Conservation (phyloP, 2,797 vertebrate genomes). For the Helostoma temminkii region DNA sequence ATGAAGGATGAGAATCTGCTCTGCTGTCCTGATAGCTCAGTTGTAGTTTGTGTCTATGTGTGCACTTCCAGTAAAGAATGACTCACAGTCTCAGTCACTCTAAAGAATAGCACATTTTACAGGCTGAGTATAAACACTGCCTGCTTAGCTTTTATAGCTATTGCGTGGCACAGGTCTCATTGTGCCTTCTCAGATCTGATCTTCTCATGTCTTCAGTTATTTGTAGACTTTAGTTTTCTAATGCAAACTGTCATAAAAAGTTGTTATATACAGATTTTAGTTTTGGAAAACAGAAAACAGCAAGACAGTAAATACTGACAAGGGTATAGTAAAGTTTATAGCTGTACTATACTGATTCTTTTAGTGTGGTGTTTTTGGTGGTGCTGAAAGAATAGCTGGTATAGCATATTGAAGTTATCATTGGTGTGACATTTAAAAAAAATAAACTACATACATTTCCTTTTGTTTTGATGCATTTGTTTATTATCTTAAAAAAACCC, state of each 20-base stretch:
- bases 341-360: no score
- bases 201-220: neutral
- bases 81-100: slow-evolving; percentile 56
- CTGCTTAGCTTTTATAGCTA: neutral
- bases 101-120: slow-evolving; percentile 55
- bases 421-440: no score
- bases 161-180: slow-evolving; percentile 30
- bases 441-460: no score
- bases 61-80: slow-evolving; percentile 63
- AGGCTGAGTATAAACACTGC: slow-evolving; percentile 31
- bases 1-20: slow-evolving; percentile 2
- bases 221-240: neutral
- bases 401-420: no score
- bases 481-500: no score
- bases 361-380: neutral
- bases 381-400: no score
- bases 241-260: neutral
- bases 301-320: neutral
- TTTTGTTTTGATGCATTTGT: no score
- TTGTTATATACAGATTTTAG: no score
- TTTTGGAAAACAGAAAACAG: neutral
- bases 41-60: slow-evolving; percentile 14
- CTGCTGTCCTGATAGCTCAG: slow-evolving; percentile 7
- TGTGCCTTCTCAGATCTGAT: slow-evolving; percentile 28
- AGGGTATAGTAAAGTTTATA: no score